Percentiles rank a stretch among this genome's conserved stretches.
Evolutionary conservation across 1,140 invertebrate species (phyloP).

Genomic region (Doryteuthis pealeii): DNA sequence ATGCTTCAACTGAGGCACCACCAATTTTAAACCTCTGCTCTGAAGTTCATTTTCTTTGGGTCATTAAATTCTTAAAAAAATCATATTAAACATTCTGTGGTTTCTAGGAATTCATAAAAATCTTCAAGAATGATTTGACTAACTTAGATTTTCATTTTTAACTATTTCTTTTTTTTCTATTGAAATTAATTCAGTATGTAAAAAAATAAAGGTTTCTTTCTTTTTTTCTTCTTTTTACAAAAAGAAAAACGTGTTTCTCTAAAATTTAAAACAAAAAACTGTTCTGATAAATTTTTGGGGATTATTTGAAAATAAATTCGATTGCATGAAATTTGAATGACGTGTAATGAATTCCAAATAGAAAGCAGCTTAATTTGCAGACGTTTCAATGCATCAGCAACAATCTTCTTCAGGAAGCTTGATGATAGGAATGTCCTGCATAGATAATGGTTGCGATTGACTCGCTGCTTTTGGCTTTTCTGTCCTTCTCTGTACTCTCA

Average conservation of each 20-base stretch:
- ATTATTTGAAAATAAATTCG: not conserved
- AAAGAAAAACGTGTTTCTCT: not conserved
- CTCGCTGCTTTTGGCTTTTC: constrained; percentile 11
- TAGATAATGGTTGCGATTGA: constrained; percentile 31
- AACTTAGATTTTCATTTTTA: no score
- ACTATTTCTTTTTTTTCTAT: no score
- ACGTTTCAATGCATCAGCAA: constrained; percentile 22
- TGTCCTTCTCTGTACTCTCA: not conserved
- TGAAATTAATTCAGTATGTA: no score
- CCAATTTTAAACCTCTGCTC: no score
- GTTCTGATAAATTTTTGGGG: not conserved
- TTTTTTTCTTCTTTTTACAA: not conserved
- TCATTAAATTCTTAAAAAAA: no score
- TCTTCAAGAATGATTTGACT: no score
- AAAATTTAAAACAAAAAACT: no score
- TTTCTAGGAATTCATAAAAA: no score
- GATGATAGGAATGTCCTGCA: constrained; percentile 54
- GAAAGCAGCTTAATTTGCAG: not conserved
- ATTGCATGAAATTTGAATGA: not conserved
- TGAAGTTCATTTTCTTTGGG: no score
- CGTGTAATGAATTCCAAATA: not conserved
- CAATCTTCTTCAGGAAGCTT: constrained; percentile 50
- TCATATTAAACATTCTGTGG: no score
- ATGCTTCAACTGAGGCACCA: no score
- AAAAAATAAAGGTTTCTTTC: no score